These are phyloP conservation scores for Sula dactylatra DNA, from an alignment of 2,113 vertebrate species.

Conservation along the genomic window DNA sequence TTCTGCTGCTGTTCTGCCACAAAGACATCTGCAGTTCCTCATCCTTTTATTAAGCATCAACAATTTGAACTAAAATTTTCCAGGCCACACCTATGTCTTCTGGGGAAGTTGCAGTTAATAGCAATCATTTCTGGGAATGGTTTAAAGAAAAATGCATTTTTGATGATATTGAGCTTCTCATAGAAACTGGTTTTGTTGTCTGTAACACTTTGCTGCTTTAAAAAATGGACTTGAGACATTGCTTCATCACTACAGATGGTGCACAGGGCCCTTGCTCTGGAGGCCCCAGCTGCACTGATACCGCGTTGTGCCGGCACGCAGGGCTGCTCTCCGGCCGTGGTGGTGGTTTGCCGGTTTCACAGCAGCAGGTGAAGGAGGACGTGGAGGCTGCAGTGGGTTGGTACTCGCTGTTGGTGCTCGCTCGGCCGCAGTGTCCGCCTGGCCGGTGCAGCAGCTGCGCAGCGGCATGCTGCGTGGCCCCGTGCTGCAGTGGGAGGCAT, in stretches of 20 bases:
- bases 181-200: neutral
- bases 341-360: neutral
- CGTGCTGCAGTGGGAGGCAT: neutral
- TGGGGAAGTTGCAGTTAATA: neutral
- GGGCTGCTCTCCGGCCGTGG: neutral
- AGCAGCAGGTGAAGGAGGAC: neutral
- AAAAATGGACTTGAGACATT: accelerated
- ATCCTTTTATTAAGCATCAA: neutral
- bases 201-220: neutral
- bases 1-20: neutral
- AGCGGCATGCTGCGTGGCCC: neutral
- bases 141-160: neutral
- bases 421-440: accelerated
- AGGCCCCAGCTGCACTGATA: accelerated
- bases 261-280: neutral
- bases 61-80: neutral
- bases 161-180: accelerated
- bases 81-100: neutral
- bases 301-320: accelerated
- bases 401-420: neutral
- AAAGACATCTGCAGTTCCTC: neutral
- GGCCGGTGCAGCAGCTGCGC: neutral
- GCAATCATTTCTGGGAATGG: neutral
- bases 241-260: neutral
- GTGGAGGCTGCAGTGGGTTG: neutral